Percentiles rank a stretch among this genome's conserved stretches.
Evolutionary conservation across 1,140 invertebrate genomes (phyloP).

Genomic region (Drosophila sturtevanti): DNA sequence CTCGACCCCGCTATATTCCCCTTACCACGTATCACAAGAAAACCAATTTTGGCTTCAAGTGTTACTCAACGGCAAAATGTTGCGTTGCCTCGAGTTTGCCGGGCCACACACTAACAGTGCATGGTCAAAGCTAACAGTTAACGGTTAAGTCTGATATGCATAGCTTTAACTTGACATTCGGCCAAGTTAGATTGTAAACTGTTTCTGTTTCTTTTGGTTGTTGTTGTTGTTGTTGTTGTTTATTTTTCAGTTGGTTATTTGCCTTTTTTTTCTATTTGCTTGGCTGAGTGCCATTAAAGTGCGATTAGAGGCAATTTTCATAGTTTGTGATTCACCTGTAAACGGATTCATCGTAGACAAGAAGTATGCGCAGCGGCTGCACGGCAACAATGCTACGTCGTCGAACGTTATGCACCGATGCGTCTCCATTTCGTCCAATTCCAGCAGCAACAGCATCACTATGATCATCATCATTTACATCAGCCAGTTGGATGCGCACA

Average conservation of each 20-base stretch:
- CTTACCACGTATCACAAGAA: slow-evolving; percentile 18
- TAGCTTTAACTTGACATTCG: slow-evolving; percentile 72
- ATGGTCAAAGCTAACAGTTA: slow-evolving; percentile 35
- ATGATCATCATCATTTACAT: slow-evolving; percentile 37
- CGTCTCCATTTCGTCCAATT: slow-evolving; percentile 15
- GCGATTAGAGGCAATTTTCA: slow-evolving; percentile 62
- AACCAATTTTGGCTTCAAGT: slow-evolving; percentile 59
- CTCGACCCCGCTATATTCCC: background rate
- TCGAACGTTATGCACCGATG: slow-evolving; percentile 87
- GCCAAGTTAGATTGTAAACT: slow-evolving; percentile 65
- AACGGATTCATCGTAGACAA: slow-evolving; percentile 95
- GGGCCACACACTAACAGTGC: slow-evolving; percentile 17
- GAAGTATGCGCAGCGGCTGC: slow-evolving; percentile 93
- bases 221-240: too few species aligned
- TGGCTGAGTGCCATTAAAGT: slow-evolving; percentile 67
- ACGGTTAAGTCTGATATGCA: slow-evolving; percentile 32
- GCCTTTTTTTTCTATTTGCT: slow-evolving; percentile 32
- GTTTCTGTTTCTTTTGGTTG: slow-evolving; percentile 12
- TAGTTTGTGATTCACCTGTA: slow-evolving; percentile 87
- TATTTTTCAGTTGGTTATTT: too few species aligned
- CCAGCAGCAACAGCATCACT: slow-evolving; percentile 19
- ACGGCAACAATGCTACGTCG: slow-evolving; percentile 89
- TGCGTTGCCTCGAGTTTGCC: background rate
- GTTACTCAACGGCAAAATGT: slow-evolving; percentile 46
- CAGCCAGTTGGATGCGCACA: slow-evolving; percentile 86